Evolutionary conservation across 2,888 invertebrate species (phyloP).

Genomic region (Caenorhabditis sp.): DNA sequence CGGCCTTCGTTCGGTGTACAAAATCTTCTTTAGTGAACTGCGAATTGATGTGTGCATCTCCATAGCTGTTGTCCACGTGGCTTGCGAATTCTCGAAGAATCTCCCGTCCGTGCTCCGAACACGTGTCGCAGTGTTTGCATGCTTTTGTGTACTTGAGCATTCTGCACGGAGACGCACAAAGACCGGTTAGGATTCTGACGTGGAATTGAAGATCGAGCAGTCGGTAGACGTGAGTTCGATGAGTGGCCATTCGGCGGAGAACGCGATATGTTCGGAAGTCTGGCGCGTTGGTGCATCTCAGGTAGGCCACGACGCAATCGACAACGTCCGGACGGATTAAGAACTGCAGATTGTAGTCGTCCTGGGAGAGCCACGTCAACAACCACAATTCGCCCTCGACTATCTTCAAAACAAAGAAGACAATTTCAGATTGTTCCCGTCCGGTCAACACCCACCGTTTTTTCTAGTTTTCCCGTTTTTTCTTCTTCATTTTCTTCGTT

Average conservation of each 20-base stretch:
- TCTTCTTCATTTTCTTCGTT: constrained; percentile 21
- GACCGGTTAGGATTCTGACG: constrained; percentile 62
- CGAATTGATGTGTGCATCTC: constrained; percentile 65
- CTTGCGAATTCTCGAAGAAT: constrained; percentile 64
- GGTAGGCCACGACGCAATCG: constrained; percentile 58
- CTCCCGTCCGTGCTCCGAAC: constrained; percentile 69
- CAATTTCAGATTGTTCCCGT: neutral
- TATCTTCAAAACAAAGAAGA: constrained; percentile 48
- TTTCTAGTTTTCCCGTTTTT: constrained; percentile 30
- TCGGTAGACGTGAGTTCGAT: constrained; percentile 54
- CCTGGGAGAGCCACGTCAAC: constrained; percentile 63
- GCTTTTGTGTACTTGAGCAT: constrained; percentile 63
- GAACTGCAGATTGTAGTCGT: constrained; percentile 64
- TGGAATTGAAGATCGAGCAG: constrained; percentile 73
- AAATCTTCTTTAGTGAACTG: constrained; percentile 52
- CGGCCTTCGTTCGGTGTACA: constrained; percentile 54
- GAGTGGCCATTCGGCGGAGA: constrained; percentile 59
- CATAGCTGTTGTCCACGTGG: constrained; percentile 73
- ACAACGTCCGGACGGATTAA: constrained; percentile 66
- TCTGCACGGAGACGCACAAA: constrained; percentile 68
- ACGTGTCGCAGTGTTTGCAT: constrained; percentile 70
- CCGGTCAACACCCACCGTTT: constrained; percentile 10
- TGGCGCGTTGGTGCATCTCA: constrained; percentile 38
- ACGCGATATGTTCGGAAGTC: constrained; percentile 59
- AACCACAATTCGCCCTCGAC: constrained; percentile 66